These are phyloP conservation scores for Anolis apletophallus DNA, from an alignment of 2,797 vertebrate genomes.

Conservation along the genomic window DNA sequence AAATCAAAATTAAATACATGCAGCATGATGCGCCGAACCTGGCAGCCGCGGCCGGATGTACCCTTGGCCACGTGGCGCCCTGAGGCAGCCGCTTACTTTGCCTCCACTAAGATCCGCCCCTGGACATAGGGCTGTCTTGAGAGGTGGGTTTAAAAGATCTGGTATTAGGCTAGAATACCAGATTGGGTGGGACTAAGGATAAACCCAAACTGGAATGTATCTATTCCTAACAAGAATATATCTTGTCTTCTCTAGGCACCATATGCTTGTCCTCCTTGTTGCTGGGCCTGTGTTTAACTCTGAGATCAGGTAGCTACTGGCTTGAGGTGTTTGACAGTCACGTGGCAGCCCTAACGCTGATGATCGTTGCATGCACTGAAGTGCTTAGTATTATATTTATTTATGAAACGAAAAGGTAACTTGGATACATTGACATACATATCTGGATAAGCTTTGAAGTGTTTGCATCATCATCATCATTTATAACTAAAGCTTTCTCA, in stretches of 20 bases:
- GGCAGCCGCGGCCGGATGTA: no score
- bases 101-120: no score
- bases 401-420: constrained; percentile 86
- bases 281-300: constrained; percentile 82
- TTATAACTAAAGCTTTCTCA: background rate
- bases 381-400: constrained; percentile 80
- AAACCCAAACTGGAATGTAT: background rate
- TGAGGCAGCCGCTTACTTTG: no score
- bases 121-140: no score
- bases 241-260: constrained; percentile 70
- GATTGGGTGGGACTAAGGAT: background rate
- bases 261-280: constrained; percentile 82
- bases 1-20: no score
- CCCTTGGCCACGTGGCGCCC: no score
- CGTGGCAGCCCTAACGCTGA: constrained; percentile 84
- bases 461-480: background rate
- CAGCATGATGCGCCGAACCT: no score
- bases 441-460: fast-evolving
- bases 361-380: constrained; percentile 89
- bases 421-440: background rate
- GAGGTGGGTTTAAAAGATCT: no score
- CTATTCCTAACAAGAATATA: constrained; percentile 17
- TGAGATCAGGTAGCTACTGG: constrained; percentile 93
- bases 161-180: no score
- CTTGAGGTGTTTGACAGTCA: constrained; percentile 90